These are phyloP conservation scores for Setipinna tenuifilis DNA, from an alignment of 2,797 vertebrate genomes.

Conservation along the genomic window DNA sequence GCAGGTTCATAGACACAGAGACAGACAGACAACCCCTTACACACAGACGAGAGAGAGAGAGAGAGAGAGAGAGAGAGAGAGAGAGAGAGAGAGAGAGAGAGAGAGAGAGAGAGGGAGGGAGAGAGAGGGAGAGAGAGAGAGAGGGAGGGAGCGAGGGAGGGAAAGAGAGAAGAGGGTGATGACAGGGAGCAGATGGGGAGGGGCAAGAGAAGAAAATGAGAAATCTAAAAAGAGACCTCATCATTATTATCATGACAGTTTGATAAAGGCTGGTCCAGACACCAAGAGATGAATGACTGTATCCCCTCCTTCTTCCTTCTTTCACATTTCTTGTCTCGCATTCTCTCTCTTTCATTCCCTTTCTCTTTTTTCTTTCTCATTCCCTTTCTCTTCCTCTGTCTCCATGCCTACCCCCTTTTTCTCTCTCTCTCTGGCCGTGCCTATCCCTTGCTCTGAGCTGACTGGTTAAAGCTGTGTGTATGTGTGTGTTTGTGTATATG, in stretches of 20 bases:
- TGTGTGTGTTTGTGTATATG: too few relatives aligned
- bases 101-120: too few relatives aligned
- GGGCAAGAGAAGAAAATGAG: neutral
- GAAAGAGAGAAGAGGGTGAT: neutral
- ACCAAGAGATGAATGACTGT: neutral
- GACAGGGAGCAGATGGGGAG: too few relatives aligned
- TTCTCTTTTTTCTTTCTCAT: neutral
- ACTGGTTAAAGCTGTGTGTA: too few relatives aligned
- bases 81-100: neutral
- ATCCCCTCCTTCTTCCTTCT: neutral
- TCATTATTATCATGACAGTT: conserved; percentile 18
- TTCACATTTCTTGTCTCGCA: neutral
- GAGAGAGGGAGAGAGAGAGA: neutral
- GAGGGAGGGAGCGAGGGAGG: neutral
- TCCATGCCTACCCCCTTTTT: neutral
- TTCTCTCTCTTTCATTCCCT: neutral
- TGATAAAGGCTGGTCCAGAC: neutral
- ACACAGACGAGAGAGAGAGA: neutral
- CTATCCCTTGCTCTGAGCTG: too few relatives aligned
- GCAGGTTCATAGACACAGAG: neutral
- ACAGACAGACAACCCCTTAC: neutral
- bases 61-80: conserved; percentile 4
- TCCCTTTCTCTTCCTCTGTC: neutral
- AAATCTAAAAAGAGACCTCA: conserved; percentile 7
- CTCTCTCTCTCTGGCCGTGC: neutral